These are phyloP conservation scores for Onthophagus taurus DNA, from an alignment of 1,140 invertebrate species.

Conservation along the genomic window DNA sequence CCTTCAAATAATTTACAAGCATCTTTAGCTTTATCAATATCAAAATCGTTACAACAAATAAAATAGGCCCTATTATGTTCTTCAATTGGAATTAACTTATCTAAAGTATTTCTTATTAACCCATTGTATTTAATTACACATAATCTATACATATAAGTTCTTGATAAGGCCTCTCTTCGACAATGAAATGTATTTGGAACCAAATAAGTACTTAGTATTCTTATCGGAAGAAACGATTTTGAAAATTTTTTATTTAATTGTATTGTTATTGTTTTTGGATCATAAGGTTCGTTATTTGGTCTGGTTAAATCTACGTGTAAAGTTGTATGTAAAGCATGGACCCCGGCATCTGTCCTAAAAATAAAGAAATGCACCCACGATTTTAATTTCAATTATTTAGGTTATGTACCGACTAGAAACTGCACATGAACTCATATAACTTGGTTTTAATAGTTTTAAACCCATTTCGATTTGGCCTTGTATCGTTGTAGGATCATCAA, in stretches of 20 bases:
- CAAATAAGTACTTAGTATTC: slow-evolving; percentile 44
- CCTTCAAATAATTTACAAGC: slow-evolving; percentile 50
- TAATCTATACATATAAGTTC: slow-evolving; percentile 61
- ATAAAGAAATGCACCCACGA: slow-evolving; percentile 10
- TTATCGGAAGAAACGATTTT: slow-evolving; percentile 43
- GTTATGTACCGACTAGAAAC: slow-evolving; percentile 51
- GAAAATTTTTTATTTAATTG: slow-evolving; percentile 49
- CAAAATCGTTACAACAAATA: slow-evolving; percentile 45
- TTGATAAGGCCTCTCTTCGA: slow-evolving; percentile 45
- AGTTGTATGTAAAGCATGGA: slow-evolving; percentile 55
- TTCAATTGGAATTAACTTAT: slow-evolving; percentile 42
- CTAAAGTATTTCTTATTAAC: slow-evolving; percentile 24
- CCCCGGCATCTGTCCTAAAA: slow-evolving; percentile 60
- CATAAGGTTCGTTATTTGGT: slow-evolving; percentile 38
- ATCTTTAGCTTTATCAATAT: slow-evolving; percentile 46
- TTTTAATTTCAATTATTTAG: too few relatives aligned
- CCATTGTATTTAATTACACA: slow-evolving; percentile 35
- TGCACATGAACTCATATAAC: slow-evolving; percentile 41
- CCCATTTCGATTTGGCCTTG: slow-evolving; percentile 56
- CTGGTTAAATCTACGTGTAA: slow-evolving; percentile 53
- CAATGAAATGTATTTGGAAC: slow-evolving; percentile 52
- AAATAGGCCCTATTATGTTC: slow-evolving; percentile 44
- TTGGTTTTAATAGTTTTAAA: slow-evolving; percentile 40
- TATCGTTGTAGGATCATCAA: slow-evolving; percentile 45
- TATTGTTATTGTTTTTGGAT: slow-evolving; percentile 37